phyloP scores from a whole-genome alignment of 2,888 invertebrate genomes.

The Stomorhina lunata region DNA sequence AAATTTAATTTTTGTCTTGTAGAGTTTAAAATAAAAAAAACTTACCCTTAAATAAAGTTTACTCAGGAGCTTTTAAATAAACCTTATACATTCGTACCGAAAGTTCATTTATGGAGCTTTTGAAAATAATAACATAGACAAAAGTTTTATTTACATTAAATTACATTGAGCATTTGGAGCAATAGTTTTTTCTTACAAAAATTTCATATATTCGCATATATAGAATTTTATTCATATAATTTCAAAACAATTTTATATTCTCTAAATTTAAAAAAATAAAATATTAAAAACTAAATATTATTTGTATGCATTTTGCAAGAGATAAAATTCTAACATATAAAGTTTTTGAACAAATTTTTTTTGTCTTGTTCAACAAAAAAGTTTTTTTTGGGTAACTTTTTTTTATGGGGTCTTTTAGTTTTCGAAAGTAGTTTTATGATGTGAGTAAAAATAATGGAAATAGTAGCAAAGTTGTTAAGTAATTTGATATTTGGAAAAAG shows the following conservation, averaged over 20 bases:
- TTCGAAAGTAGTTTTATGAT: slow-evolving; percentile 42
- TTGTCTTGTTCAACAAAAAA: background rate
- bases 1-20: too few relatives aligned
- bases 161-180: background rate
- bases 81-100: slow-evolving; percentile 5
- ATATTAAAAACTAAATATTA: slow-evolving; percentile 44
- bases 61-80: slow-evolving; percentile 37
- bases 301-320: slow-evolving; percentile 51
- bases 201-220: slow-evolving; percentile 2
- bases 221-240: background rate
- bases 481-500: too few relatives aligned
- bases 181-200: background rate
- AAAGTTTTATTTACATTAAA: background rate
- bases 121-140: background rate
- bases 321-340: slow-evolving; percentile 49
- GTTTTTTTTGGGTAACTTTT: background rate
- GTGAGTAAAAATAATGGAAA: too few relatives aligned
- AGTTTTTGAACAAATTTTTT: slow-evolving; percentile 17
- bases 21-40: background rate
- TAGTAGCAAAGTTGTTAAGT: too few relatives aligned
- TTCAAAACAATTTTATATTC: background rate
- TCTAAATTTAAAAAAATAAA: slow-evolving; percentile 10
- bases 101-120: too few relatives aligned
- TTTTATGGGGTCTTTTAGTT: background rate
- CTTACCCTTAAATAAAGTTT: slow-evolving; percentile 46